Evolutionary conservation across 2,888 invertebrate genomes (phyloP), one percentile per base, ranked within the genome.

Genomic region (Lasioglossum pauxillum): DNA sequence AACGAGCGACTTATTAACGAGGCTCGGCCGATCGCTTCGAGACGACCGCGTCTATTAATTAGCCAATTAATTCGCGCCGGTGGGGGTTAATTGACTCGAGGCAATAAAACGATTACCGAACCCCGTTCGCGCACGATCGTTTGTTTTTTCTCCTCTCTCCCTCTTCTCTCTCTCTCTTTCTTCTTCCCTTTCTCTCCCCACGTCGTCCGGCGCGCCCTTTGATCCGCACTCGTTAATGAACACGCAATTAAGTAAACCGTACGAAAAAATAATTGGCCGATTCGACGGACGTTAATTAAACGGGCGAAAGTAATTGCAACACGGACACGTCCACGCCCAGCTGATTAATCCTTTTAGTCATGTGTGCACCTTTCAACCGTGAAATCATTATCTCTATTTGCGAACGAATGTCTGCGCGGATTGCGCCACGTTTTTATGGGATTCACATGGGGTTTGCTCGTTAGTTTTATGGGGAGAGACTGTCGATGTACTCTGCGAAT

Each of bases 151-250:
- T 41, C 14, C 41, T 53, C 23, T 19, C 8, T 23, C 19, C 5
- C 53, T 23, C 49, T 49, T 7, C 49, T 75, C 2, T 35, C 5
- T 35, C 27, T 60, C 35, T 53, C 53, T 5, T 14, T 44, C 23
- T 8, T 1, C 27, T 5, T 5, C 19, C n/a, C 5, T 7, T n/a
- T 3, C 49, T 19, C 57, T 31, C 35, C 35, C 19, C 19, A 1
- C 23, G 35, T 19, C 67, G 67, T 8, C 10, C 19, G 67, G 67
- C 35, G 67, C 31, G 35, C 67, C 19, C 75, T 49, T 67, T 76
- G 79, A 85, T 79, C 73, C 46, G 7, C 7, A 8, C 78, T 2
- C 44, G 77, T 75, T 85, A 83, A 83, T 71, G 76, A 78, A 75
- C 75, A 64, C 31, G 49, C 80, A 49, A 78, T 84, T 67, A 60